Evolutionary conservation across 2,888 invertebrate species (phyloP).

Genomic region (Apamea epomidion): DNA sequence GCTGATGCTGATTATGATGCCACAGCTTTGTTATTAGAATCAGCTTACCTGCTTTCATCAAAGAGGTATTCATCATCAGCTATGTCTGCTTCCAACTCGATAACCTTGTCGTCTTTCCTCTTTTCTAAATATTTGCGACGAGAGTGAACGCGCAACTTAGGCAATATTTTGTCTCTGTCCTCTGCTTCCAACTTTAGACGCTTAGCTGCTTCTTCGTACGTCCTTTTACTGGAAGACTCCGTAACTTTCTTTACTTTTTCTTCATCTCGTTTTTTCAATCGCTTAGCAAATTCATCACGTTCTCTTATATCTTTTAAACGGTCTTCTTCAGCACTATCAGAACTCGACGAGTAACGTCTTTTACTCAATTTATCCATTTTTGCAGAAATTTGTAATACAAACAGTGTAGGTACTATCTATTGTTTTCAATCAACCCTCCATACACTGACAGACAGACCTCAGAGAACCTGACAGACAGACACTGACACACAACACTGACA

Average conservation of each 20-base stretch:
- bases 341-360: slow-evolving; percentile 89
- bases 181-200: slow-evolving; percentile 96
- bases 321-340: slow-evolving; percentile 94
- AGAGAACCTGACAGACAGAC: background rate
- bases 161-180: slow-evolving; percentile 96
- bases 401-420: background rate
- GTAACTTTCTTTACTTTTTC: slow-evolving; percentile 95
- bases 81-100: slow-evolving; percentile 98
- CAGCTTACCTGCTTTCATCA: slow-evolving; percentile 95
- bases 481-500: too few relatives aligned
- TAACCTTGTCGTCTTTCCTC: slow-evolving; percentile 98
- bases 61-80: slow-evolving; percentile 99
- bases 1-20: background rate
- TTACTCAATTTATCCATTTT: slow-evolving; percentile 83
- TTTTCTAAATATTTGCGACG: slow-evolving; percentile 98
- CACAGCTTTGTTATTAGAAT: slow-evolving; percentile 2
- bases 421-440: background rate
- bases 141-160: slow-evolving; percentile 97
- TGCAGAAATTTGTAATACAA: background rate
- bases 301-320: slow-evolving; percentile 96
- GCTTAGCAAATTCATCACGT: slow-evolving; percentile 97
- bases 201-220: slow-evolving; percentile 97
- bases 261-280: slow-evolving; percentile 97
- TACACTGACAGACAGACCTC: background rate
- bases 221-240: slow-evolving; percentile 92